Conservation (phyloP, 2,888 invertebrate genomes). For the Caradrina clavipalpis region DNA sequence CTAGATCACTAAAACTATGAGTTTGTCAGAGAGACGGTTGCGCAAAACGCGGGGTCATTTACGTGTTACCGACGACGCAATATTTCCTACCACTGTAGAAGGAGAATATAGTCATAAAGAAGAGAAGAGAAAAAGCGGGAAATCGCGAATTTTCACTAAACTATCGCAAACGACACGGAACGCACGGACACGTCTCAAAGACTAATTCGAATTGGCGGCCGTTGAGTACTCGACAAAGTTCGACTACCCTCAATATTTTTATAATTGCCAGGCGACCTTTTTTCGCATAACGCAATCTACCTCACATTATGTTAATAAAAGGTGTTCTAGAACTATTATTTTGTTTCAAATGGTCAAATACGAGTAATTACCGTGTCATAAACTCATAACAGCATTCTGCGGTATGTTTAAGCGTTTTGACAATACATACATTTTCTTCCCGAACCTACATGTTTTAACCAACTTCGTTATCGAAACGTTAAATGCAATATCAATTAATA, state of each 20-base stretch:
- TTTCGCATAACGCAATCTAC: conserved; percentile 34
- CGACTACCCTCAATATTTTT: conserved; percentile 73
- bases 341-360: conserved; percentile 33
- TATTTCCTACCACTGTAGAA: conserved; percentile 56
- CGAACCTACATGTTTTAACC: not conserved
- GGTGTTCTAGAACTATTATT: conserved; percentile 50
- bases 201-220: conserved; percentile 68
- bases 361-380: conserved; percentile 5
- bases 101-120: conserved; percentile 37
- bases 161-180: conserved; percentile 62
- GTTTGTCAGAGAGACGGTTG: conserved; percentile 74
- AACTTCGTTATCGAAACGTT: conserved; percentile 2
- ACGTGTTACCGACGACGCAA: conserved; percentile 36
- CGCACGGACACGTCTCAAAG: conserved; percentile 80
- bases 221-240: conserved; percentile 29
- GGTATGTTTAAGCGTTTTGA: not conserved
- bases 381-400: conserved; percentile 20
- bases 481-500: conserved; percentile 26
- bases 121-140: conserved; percentile 59
- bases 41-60: conserved; percentile 51
- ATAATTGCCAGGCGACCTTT: conserved; percentile 6
- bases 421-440: not conserved
- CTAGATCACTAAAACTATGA: conserved; percentile 63
- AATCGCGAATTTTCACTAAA: conserved; percentile 62
- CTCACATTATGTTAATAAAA: conserved; percentile 28